Percentiles rank a stretch among this genome's conserved stretches.
Evolutionary conservation across 2,888 invertebrate genomes (phyloP).

Genomic region (Harpagoxenus sublaevis): DNA sequence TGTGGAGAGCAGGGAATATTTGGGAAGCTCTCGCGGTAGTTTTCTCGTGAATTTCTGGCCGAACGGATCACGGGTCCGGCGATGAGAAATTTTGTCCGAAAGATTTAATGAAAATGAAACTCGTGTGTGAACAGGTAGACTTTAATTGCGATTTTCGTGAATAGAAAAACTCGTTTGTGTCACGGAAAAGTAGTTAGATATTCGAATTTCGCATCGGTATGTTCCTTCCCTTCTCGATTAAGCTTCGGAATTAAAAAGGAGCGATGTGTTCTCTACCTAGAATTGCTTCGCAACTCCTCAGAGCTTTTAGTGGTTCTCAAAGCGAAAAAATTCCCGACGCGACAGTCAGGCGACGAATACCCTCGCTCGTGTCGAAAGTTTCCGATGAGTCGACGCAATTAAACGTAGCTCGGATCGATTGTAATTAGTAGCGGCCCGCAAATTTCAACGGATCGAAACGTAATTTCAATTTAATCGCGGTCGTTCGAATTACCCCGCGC

Average conservation of each 20-base stretch:
- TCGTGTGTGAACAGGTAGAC: background rate
- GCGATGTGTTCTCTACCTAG: background rate
- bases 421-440: conserved; percentile 58
- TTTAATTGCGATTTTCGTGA: background rate
- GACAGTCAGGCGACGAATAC: background rate
- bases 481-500: conserved; percentile 38
- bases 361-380: conserved; percentile 15
- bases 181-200: background rate
- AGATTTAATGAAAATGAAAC: background rate
- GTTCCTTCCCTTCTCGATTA: background rate
- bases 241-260: background rate
- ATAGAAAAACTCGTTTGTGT: background rate
- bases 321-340: background rate
- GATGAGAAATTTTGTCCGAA: background rate
- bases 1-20: background rate
- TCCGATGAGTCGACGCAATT: conserved; percentile 33
- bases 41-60: background rate
- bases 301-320: background rate
- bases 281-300: background rate
- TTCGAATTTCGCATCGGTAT: background rate
- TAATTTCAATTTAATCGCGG: conserved; percentile 71
- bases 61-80: background rate
- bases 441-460: conserved; percentile 60
- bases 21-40: background rate
- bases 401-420: conserved; percentile 32